A percentile compares a stretch with the other conserved stretches of the same genome.
These are phyloP conservation scores for Leptodirus hochenwartii DNA, from an alignment of 2,888 invertebrate species.

Conservation along the genomic window DNA sequence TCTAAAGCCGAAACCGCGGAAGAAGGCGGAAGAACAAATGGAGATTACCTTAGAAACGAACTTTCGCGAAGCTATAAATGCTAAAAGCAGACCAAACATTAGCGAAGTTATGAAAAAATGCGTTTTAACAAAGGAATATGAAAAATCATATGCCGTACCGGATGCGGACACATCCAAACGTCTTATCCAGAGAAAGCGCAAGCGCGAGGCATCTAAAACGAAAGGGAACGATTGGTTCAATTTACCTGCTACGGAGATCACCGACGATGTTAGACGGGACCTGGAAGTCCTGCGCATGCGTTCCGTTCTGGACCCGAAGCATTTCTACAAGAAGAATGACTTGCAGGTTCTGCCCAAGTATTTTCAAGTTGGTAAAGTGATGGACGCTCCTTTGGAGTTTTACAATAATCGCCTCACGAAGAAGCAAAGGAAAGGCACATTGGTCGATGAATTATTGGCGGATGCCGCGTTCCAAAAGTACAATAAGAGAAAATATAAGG, in stretches of 20 bases:
- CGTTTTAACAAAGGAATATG: too few relatives aligned
- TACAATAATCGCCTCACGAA: slow-evolving; percentile 68
- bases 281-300: slow-evolving; percentile 84
- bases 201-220: slow-evolving; percentile 59
- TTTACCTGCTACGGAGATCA: slow-evolving; percentile 74
- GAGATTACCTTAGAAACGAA: too few relatives aligned
- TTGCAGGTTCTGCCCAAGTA: slow-evolving; percentile 76
- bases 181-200: too few relatives aligned
- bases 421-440: slow-evolving; percentile 70
- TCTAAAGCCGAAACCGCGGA: too few relatives aligned
- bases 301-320: slow-evolving; percentile 76
- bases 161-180: too few relatives aligned
- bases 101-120: too few relatives aligned
- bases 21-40: too few relatives aligned
- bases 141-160: too few relatives aligned
- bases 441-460: slow-evolving; percentile 85
- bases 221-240: slow-evolving; percentile 83
- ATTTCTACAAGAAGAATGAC: slow-evolving; percentile 89
- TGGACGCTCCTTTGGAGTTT: slow-evolving; percentile 77
- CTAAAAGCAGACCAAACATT: too few relatives aligned
- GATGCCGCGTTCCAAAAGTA: slow-evolving; percentile 72
- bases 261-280: slow-evolving; percentile 75
- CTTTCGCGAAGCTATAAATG: too few relatives aligned
- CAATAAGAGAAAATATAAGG: slow-evolving; percentile 63
- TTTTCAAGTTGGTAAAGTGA: slow-evolving; percentile 74